A percentile compares a stretch with the other conserved stretches of the same genome.
phyloP scores from a whole-genome alignment of 1,140 invertebrate species.

The Drosophila lacertosa region DNA sequence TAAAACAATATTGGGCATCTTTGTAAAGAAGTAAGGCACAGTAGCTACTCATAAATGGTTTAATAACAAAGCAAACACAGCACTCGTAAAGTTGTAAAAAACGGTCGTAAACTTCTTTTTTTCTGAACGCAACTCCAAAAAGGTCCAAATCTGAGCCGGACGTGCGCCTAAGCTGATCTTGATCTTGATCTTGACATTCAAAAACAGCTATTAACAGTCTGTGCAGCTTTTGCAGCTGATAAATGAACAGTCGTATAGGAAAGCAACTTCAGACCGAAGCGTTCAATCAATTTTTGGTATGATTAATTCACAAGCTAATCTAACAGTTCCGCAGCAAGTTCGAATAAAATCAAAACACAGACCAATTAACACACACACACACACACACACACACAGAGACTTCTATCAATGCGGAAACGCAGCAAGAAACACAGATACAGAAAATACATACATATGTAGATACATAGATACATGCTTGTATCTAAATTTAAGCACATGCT shows the following conservation, averaged over 20 bases:
- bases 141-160: constrained; percentile 42
- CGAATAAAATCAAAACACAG: constrained; percentile 22
- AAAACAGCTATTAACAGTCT: constrained; percentile 18
- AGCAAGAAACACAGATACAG: constrained; percentile 1
- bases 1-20: constrained; percentile 35
- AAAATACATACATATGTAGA: constrained; percentile 1
- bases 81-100: constrained; percentile 61
- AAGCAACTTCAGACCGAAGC: constrained; percentile 6
- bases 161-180: constrained; percentile 54
- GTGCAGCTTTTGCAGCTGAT: constrained; percentile 17
- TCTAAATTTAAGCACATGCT: background rate
- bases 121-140: constrained; percentile 33
- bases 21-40: constrained; percentile 17
- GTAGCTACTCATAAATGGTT: constrained; percentile 60
- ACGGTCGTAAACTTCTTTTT: constrained; percentile 46
- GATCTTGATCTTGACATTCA: constrained; percentile 62
- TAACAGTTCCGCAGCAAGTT: constrained; percentile 39
- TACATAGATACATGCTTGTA: constrained; percentile 1
- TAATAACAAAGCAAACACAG: constrained; percentile 42
- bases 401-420: constrained; percentile 65
- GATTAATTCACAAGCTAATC: constrained; percentile 44
- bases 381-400: constrained; percentile 41
- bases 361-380: constrained; percentile 62
- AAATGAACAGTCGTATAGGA: constrained; percentile 27
- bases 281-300: constrained; percentile 21